Percentiles rank a stretch among this genome's conserved stretches.
phyloP scores from a whole-genome alignment of 1,140 invertebrate species.

The Drosophila biarmipes region DNA sequence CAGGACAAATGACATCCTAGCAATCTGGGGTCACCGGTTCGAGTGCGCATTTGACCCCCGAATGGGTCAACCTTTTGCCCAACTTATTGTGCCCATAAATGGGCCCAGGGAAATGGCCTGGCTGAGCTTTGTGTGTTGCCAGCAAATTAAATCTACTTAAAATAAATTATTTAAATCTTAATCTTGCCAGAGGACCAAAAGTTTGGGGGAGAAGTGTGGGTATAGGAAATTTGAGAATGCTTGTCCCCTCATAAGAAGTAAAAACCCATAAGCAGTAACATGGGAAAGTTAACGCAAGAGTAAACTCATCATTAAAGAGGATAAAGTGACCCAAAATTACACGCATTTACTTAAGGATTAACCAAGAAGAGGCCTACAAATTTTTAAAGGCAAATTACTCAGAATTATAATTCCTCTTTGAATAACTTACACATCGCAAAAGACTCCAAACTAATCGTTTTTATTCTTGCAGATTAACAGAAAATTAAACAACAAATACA shows the following conservation, averaged over 20 bases:
- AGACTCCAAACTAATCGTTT: too few species aligned
- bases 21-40: conserved; percentile 39
- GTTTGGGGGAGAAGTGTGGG: not conserved
- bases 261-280: not conserved
- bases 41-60: conserved; percentile 42
- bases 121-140: conserved; percentile 32
- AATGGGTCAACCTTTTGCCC: conserved; percentile 31
- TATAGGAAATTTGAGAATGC: conserved; percentile 1
- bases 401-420: too few species aligned
- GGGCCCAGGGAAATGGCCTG: conserved; percentile 11
- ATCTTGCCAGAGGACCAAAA: conserved; percentile 15
- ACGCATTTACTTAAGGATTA: not conserved
- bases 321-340: not conserved
- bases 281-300: not conserved
- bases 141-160: conserved; percentile 48
- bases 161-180: conserved; percentile 62
- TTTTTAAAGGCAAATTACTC: too few species aligned
- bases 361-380: not conserved
- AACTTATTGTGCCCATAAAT: conserved; percentile 26
- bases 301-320: not conserved
- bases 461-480: too few species aligned
- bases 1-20: conserved; percentile 52
- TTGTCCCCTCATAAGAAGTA: not conserved
- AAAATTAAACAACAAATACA: too few species aligned
- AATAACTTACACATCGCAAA: too few species aligned